phyloP scores from a whole-genome alignment of 2,888 invertebrate genomes.

The Xylophagus ater region DNA sequence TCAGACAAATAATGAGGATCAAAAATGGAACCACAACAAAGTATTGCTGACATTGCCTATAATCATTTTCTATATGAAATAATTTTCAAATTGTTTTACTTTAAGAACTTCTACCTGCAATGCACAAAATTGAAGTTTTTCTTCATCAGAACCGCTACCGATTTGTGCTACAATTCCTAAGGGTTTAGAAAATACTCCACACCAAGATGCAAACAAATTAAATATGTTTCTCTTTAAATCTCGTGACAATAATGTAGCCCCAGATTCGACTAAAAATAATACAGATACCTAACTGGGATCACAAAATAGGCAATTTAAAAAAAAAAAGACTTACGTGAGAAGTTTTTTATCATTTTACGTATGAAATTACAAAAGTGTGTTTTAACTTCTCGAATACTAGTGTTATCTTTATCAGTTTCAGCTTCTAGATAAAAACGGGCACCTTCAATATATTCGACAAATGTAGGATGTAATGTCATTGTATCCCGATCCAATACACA shows the following conservation, averaged over 20 bases:
- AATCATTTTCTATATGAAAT: background rate
- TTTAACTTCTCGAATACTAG: constrained; percentile 77
- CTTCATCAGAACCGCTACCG: constrained; percentile 42
- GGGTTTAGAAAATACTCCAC: constrained; percentile 72
- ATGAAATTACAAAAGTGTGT: constrained; percentile 91
- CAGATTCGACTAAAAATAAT: constrained; percentile 68
- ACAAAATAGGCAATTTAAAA: background rate
- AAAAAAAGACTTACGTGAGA: constrained; percentile 58
- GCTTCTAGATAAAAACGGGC: constrained; percentile 82
- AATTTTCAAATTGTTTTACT: background rate
- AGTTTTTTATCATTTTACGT: constrained; percentile 85
- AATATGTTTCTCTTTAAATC: constrained; percentile 82
- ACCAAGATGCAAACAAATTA: constrained; percentile 87
- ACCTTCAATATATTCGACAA: constrained; percentile 93
- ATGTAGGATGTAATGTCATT: constrained; percentile 71
- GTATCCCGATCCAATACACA: constrained; percentile 74
- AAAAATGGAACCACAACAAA: constrained; percentile 94
- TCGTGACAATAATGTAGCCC: constrained; percentile 72
- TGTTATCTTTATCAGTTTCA: constrained; percentile 88
- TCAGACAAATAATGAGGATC: constrained; percentile 73
- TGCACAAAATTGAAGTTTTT: constrained; percentile 51
- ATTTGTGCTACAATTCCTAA: constrained; percentile 43
- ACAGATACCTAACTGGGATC: background rate
- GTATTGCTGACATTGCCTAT: constrained; percentile 89
- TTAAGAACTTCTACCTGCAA: constrained; percentile 40